phyloP scores from a whole-genome alignment of 2,797 vertebrate species.

The Artibeus jamaicensis region DNA sequence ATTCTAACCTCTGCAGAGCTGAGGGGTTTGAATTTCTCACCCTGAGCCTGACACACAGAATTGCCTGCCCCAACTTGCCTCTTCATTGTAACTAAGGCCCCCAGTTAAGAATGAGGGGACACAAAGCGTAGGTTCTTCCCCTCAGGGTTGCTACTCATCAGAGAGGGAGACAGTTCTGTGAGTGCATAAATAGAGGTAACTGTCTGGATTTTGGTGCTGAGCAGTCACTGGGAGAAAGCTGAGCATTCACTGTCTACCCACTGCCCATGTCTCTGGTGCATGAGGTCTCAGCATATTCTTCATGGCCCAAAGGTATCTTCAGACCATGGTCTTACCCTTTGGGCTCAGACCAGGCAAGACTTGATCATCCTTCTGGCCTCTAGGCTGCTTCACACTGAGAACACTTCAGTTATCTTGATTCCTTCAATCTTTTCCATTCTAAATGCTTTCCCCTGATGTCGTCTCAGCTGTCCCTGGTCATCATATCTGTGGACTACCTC shows the following conservation, averaged over 20 bases:
- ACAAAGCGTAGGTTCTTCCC: neutral
- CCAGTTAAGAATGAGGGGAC: neutral
- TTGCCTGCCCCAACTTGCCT: neutral
- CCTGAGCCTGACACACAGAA: neutral
- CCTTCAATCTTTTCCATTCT: neutral
- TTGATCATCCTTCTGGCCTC: neutral
- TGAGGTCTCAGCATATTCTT: neutral
- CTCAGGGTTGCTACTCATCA: neutral
- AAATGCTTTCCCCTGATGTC: neutral
- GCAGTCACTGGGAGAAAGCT: neutral
- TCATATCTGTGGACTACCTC: neutral
- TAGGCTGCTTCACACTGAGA: neutral
- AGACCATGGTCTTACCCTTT: neutral
- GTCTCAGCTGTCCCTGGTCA: neutral
- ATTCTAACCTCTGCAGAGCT: neutral
- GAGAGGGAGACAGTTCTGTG: neutral
- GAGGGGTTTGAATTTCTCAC: neutral
- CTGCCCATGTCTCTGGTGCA: too few relatives aligned
- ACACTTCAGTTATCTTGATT: neutral
- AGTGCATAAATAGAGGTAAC: neutral
- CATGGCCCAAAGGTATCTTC: neutral
- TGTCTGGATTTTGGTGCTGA: neutral
- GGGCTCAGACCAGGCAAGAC: neutral
- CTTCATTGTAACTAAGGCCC: neutral
- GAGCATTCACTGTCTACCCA: too few relatives aligned